Conservation (phyloP, 2,113 vertebrate species). For the Pao palembangensis region DNA sequence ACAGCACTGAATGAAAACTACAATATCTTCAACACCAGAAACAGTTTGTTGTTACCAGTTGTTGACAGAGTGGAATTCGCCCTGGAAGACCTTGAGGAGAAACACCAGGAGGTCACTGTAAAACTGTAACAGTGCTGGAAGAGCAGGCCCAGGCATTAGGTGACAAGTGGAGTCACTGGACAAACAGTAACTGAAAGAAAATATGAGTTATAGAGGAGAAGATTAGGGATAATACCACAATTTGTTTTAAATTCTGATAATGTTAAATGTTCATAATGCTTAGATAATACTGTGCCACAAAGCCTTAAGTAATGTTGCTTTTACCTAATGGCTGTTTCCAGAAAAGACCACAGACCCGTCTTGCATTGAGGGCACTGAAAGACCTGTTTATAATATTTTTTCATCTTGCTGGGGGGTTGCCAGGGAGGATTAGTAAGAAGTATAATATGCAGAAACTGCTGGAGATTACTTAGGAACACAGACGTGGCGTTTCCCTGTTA, state of each 20-base stretch:
- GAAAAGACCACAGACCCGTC: constrained; percentile 80
- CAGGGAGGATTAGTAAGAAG: constrained; percentile 84
- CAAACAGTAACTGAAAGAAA: constrained; percentile 66
- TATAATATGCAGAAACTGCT: constrained; percentile 75
- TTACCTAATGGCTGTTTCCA: constrained; percentile 87
- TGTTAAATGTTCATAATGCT: too few relatives aligned
- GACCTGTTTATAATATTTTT: constrained; percentile 81
- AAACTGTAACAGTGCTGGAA: constrained; percentile 74
- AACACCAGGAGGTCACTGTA: constrained; percentile 80
- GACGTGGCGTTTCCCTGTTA: constrained; percentile 77
- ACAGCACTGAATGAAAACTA: not conserved
- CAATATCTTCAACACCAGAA: not conserved
- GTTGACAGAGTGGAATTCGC: constrained; percentile 80
- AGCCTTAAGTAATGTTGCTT: not conserved
- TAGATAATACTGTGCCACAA: not conserved
- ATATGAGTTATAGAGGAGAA: constrained; percentile 1
- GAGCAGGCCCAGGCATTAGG: constrained; percentile 68
- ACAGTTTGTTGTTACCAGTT: constrained; percentile 69
- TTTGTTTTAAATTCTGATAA: too few relatives aligned
- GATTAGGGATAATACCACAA: too few relatives aligned
- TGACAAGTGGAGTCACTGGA: constrained; percentile 78
- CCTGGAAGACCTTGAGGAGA: constrained; percentile 81
- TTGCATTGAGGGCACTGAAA: constrained; percentile 91
- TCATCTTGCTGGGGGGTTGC: constrained; percentile 71
- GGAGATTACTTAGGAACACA: constrained; percentile 72